These are phyloP conservation scores for Pseudomyrmex concolor DNA, from an alignment of 1,140 invertebrate species.

Conservation along the genomic window DNA sequence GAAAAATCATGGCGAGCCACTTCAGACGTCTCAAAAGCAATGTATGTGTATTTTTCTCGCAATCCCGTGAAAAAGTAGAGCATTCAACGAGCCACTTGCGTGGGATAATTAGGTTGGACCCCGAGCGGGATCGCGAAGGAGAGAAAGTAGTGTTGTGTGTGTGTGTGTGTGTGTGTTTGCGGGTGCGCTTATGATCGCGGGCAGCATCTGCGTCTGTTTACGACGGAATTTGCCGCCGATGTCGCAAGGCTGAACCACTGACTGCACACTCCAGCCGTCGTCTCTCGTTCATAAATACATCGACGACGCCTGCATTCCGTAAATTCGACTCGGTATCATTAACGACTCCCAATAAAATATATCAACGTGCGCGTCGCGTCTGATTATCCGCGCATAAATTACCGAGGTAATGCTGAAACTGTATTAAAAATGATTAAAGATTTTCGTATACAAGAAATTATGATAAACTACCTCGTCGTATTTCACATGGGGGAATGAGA, in stretches of 20 bases:
- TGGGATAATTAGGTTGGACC: constrained; percentile 30
- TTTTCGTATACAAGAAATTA: not conserved
- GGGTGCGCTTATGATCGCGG: constrained; percentile 4
- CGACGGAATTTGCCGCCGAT: constrained; percentile 30
- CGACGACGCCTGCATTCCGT: not conserved
- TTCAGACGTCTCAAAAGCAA: not conserved
- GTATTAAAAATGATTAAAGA: not conserved
- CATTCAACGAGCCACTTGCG: constrained; percentile 11
- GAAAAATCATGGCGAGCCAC: not conserved
- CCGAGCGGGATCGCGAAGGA: not conserved
- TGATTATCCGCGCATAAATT: constrained; percentile 17
- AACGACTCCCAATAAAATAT: constrained; percentile 10
- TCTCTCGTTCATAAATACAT: constrained; percentile 18
- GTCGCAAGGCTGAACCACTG: constrained; percentile 9
- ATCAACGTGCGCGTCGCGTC: not conserved
- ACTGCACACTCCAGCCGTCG: not conserved
- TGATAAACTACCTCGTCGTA: constrained; percentile 1
- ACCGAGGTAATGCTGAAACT: not conserved
- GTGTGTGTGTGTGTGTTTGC: not conserved
- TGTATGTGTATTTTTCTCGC: not conserved
- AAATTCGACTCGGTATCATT: constrained; percentile 21
- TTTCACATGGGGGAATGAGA: not conserved
- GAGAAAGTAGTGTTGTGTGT: constrained; percentile 29
- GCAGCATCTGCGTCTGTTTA: constrained; percentile 12
- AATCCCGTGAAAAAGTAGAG: constrained; percentile 29